Evolutionary conservation across 2,113 vertebrate genomes (phyloP), one percentile per base, ranked within the genome.

Genomic region (Lampris megalopsis): DNA sequence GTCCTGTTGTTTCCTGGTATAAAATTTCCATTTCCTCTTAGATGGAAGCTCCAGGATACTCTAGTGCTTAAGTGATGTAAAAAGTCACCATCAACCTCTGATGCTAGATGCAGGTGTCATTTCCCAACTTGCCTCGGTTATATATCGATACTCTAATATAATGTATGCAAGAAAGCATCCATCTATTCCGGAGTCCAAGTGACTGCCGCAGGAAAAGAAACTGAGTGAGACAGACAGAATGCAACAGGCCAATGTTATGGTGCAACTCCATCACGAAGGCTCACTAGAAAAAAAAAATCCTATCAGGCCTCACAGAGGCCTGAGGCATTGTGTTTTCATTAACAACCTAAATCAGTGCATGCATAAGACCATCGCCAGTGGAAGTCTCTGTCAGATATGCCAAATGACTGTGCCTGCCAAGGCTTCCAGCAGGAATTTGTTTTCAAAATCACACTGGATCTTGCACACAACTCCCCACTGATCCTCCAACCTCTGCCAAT

Each of bases 341-440:
- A 79, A 76, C 50, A 57, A 41, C 36, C 37, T 66, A 56, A 67
- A 67, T 10, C 50, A n/a, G 53, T 68, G 13, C 7, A 9, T 54
- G 61, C 61, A 37, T 68, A 62, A 48, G 66, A n/a, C 49, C 78
- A 42, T 54, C 50, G 70, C 52, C 74, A 61, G 71, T 59, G 64
- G 66, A 74, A 81, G 75, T 73, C 53, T 61, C 61, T 42, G 59
- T 47, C 50, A 45, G 60, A 69, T 40, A 40, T 45, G 78, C 56
- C 73, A 52, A 69, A 57, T 60, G 10, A 63, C 73, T 41, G 61
- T n/a, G 40, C 53, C 45, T 53, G 71, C 65, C 54, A 48, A 73
- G 43, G 66, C 65, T 73, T 87, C 72, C 72, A 72, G 77, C 57
- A 38, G 73, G 61, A 65, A 62, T 72, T 78, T 69, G 47, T 64